phyloP scores from a whole-genome alignment of 2,113 vertebrate genomes.

The Triplophysa tibetana region DNA sequence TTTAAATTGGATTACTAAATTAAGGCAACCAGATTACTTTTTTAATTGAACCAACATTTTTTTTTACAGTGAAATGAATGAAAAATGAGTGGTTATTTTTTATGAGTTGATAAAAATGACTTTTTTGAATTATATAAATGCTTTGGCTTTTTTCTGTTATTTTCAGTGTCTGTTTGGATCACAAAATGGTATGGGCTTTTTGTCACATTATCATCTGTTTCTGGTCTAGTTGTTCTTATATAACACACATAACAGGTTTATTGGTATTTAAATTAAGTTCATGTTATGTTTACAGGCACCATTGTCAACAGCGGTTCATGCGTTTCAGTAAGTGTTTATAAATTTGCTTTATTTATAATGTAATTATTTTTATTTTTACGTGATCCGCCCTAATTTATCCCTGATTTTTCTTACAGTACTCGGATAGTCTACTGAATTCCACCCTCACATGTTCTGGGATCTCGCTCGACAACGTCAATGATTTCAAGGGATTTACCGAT shows the following conservation, averaged over 20 bases:
- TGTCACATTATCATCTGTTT: background rate
- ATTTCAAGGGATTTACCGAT: conserved; percentile 37
- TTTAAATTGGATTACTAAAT: too few relatives aligned
- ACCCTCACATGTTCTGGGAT: conserved; percentile 38
- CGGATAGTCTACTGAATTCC: background rate
- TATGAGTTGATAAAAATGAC: too few relatives aligned
- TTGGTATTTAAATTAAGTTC: background rate
- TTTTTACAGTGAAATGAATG: too few relatives aligned
- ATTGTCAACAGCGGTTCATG: conserved; percentile 5
- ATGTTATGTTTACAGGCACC: background rate
- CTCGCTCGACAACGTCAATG: background rate
- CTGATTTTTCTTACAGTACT: background rate
- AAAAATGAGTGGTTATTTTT: too few relatives aligned
- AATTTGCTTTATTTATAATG: too few relatives aligned
- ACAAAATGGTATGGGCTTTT: conserved; percentile 13
- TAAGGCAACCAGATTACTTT: too few relatives aligned
- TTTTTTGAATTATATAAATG: too few relatives aligned
- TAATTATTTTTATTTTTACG: too few relatives aligned
- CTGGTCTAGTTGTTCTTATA: background rate
- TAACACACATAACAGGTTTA: background rate
- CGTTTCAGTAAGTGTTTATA: background rate
- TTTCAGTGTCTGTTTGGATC: background rate
- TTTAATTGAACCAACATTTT: too few relatives aligned
- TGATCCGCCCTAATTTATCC: background rate
- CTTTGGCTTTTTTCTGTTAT: too few relatives aligned